Evolutionary conservation across 2,113 vertebrate genomes (phyloP), one percentile per base, ranked within the genome.

Genomic region (Rhegmatorhina hoffmannsi): DNA sequence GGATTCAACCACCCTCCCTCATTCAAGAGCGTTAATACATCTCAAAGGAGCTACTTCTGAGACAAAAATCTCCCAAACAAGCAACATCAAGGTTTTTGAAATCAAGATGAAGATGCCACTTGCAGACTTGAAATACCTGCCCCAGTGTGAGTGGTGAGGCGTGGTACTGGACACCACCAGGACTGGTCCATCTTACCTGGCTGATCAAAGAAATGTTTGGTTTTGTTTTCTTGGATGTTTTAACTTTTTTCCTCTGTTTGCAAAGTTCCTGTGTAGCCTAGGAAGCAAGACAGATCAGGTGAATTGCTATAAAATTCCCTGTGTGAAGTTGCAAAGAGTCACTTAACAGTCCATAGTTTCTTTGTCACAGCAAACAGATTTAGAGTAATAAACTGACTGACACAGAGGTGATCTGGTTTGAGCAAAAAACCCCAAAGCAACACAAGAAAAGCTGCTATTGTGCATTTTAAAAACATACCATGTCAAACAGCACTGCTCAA

Each of bases 141-240:
- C 44, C 18, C 44, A 11, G 33, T 5, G 33, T 13, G 56, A 89
- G 33, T 0, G 1, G 19, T 3, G 10, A 28, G 26, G 33, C 0
- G 0, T 6, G 8, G 47, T 19, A 58, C 50, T 56, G 47, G 29
- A 47, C 50, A 36, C 10, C n/a, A 64, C 18, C 8, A 60, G 53
- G 36, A 28, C 53, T 69, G 14, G 23, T 75, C 0, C 1, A 2
- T 73, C 96, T 98, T 97, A 98, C 98, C 97, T 98, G 94, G 59
- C 77, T 96, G 44, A 46, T 94, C 63, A 95, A 56, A 67, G 98
- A 95, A n/a, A 79, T 0, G 3, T 90, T 76, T 78, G 69, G 58
- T 40, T 85, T 88, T 23, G 69, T 6, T 18, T 88, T 90, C 40
- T 60, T 69, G 44, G 87, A 56, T 59, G 28, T 38, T 60, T 91